Evolutionary conservation across 2,797 vertebrate species (phyloP), one percentile per base, ranked within the genome.

Genomic region (Balearica regulorum): DNA sequence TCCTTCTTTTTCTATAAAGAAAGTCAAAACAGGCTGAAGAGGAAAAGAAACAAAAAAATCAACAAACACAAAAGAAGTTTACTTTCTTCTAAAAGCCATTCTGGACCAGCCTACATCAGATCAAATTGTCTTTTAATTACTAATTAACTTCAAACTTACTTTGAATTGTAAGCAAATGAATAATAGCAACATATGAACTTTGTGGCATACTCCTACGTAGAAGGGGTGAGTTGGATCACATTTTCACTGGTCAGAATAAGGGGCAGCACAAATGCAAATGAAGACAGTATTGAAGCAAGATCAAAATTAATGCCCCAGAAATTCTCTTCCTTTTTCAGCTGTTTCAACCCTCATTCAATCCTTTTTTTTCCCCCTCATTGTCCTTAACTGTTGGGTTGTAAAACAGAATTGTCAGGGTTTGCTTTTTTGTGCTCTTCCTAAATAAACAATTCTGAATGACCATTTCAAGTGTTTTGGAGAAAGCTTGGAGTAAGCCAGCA

Each of bases 361-460:
- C 25, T 18, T 26, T 15, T 44, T 75, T 78, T 86, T 26, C 13
- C 17, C 15, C 17, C 9, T 70, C 62, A 7, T 54, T 79, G 20
- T 83, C 10, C 22, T 94, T 70, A 66, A 48, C 9, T 11, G 18
- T 29, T 87, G 41, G 28, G 49, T 93, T 55, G 13, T 83, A 48
- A 93, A 94, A 80, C 18, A 87, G 66, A 93, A n/a, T 48, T 78
- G 4, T 80, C 61, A 35, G 58, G 13, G 6, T 65, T 88, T 94
- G 8, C 1, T 16, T 79, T 76, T 91, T 90, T 86, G 37, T 77
- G 48, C 24, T 91, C 49, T 82, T 90, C 48, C 44, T 81, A 84
- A 94, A 73, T 65, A 95, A 93, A 90, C 51, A 92, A 53, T 55
- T 84, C 70, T 87, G 66, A 95, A 84, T 53, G 58, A 57, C 29